Evolutionary conservation across 1,140 invertebrate species (phyloP), one percentile per base, ranked within the genome.

Genomic region (Drosophila nannoptera): DNA sequence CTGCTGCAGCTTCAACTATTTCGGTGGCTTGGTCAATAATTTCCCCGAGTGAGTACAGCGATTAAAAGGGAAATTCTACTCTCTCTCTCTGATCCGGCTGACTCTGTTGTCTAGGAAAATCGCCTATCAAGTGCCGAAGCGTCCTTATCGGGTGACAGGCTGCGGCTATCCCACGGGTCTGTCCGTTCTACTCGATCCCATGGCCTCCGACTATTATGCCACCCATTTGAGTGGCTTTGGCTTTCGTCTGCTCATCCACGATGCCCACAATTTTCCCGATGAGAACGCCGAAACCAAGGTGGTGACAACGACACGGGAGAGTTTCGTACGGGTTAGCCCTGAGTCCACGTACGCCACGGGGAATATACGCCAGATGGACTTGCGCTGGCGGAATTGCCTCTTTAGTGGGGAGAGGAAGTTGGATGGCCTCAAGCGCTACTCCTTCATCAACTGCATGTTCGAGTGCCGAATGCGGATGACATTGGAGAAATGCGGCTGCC

Each of bases 1-100:
- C 12, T 94, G 93, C 61, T 94, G 93, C 62, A 91, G 92, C 2
- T 94, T 94, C 65, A 94, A 94, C 78, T 94, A 93, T 58, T 92
- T 90, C 46, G 92, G 89, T 0, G 61, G 70, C 1, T 54, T 81
- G 22, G 78, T 71, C 5, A 87, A 90, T 29, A 87, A 87, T 58
- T 90, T 90, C 82, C 78, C 81, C 29, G 73, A 78, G 88, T 89
- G 72, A 67, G 75, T 22, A 22, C 22, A 1, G 22, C 64, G 8
- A 29, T 46, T 29, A 22, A 22, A 22, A 22, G 22, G 22, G 22
- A 22, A 22, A 22, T 22, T 22, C 22, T 1, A 22, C 22, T 22
- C 22, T 22, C 22, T 12, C 8, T n/a, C 2, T 40, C 38, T n/a
- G 0, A 40, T 5, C 9, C 11, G 14, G 1, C 1, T 43, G 4